Percentiles rank a stretch among this genome's conserved stretches.
Evolutionary conservation across 2,797 vertebrate species (phyloP).

Genomic region (Ptychadena robeensis): DNA sequence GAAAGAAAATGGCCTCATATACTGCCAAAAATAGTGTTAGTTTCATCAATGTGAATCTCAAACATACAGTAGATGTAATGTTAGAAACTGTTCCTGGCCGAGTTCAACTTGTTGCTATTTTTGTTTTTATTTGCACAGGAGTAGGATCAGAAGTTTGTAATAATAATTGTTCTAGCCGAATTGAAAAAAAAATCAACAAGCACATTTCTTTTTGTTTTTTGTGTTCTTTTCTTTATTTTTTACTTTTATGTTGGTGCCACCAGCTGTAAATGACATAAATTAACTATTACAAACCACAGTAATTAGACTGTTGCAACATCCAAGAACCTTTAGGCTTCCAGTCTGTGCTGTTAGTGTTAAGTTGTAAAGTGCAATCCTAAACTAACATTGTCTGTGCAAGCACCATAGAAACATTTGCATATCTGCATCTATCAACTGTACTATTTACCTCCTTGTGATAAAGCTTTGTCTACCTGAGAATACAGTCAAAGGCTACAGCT

Average conservation of each 20-base stretch:
- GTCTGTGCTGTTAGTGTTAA: slow-evolving; percentile 95
- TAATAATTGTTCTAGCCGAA: slow-evolving; percentile 98
- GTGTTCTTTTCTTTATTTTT: slow-evolving; percentile 77
- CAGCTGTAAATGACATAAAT: slow-evolving; percentile 99
- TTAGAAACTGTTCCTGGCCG: slow-evolving; percentile 99
- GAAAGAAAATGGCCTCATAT: slow-evolving; percentile 95
- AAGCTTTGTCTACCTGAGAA: slow-evolving; percentile 99
- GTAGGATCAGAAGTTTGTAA: slow-evolving; percentile 97
- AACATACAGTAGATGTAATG: slow-evolving; percentile 95
- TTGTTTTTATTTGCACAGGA: slow-evolving; percentile 99
- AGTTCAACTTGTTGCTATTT: slow-evolving; percentile 98
- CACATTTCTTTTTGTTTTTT: slow-evolving; percentile 71
- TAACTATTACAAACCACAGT: slow-evolving; percentile 87
- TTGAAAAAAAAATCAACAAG: slow-evolving; percentile 78
- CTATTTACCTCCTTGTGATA: slow-evolving; percentile 98
- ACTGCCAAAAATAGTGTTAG: slow-evolving; percentile 99
- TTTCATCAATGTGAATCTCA: slow-evolving; percentile 97
- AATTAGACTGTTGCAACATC: slow-evolving; percentile 93
- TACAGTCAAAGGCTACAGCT: slow-evolving; percentile 99
- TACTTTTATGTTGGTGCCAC: slow-evolving; percentile 89
- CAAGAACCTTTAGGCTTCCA: slow-evolving; percentile 88
- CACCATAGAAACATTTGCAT: slow-evolving; percentile 91
- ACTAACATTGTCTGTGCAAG: slow-evolving; percentile 90
- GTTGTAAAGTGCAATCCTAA: slow-evolving; percentile 89
- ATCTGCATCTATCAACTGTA: slow-evolving; percentile 95